Conservation (phyloP, 1,140 invertebrate species). For the Aphaenogaster rudis region DNA sequence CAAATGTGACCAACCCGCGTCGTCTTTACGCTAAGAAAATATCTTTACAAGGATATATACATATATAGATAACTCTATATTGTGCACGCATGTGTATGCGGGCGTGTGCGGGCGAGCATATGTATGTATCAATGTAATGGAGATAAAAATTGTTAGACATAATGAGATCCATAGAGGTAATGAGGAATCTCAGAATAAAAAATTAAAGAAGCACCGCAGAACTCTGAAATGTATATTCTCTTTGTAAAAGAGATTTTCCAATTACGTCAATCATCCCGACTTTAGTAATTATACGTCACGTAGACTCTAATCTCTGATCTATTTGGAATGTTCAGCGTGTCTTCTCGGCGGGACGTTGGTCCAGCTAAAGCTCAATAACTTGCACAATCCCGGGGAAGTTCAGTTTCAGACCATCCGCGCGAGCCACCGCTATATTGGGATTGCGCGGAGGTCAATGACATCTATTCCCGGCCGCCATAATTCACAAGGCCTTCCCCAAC, state of each 20-base stretch:
- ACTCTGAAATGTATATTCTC: background rate
- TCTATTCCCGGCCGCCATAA: constrained; percentile 77
- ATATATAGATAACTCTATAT: background rate
- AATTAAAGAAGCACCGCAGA: background rate
- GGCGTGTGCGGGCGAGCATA: background rate
- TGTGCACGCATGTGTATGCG: background rate
- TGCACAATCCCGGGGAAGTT: constrained; percentile 66
- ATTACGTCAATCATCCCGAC: background rate
- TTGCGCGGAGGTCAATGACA: constrained; percentile 73
- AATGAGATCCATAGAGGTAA: background rate
- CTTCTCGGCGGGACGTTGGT: constrained; percentile 1
- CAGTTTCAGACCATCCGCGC: constrained; percentile 61
- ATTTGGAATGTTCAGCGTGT: constrained; percentile 21
- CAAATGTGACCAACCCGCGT: constrained; percentile 29
- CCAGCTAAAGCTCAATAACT: constrained; percentile 55
- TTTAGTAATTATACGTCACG: background rate
- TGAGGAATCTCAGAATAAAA: background rate
- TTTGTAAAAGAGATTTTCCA: background rate
- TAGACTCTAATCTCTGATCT: constrained; percentile 7
- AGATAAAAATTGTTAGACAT: background rate
- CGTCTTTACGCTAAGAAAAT: background rate
- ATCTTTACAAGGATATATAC: background rate
- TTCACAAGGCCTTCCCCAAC: constrained; percentile 65
- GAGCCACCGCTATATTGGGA: constrained; percentile 38
- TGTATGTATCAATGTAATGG: background rate